Conservation (phyloP, 2,797 vertebrate genomes). For the Moxostoma hubbsi region DNA sequence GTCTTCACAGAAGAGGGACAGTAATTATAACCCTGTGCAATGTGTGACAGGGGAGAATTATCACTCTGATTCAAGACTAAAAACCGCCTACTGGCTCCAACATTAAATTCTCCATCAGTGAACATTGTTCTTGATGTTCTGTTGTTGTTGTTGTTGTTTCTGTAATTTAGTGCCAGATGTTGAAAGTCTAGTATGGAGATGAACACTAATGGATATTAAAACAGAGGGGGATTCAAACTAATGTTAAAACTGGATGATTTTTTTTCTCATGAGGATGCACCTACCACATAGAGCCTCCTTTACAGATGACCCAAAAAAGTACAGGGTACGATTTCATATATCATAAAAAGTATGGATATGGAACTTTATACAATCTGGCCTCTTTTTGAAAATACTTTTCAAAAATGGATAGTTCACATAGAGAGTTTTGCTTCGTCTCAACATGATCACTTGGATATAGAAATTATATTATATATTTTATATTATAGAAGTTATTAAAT, state of each 20-base stretch:
- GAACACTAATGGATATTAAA: slow-evolving; percentile 44
- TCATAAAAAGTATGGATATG: slow-evolving; percentile 59
- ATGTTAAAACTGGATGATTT: slow-evolving; percentile 41
- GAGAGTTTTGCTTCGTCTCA: neutral
- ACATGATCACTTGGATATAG: too few relatives aligned
- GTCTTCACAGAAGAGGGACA: slow-evolving; percentile 47
- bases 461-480: too few relatives aligned
- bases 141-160: slow-evolving; percentile 2
- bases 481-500: too few relatives aligned
- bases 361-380: slow-evolving; percentile 55
- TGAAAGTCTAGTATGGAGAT: slow-evolving; percentile 47
- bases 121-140: slow-evolving; percentile 30
- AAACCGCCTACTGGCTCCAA: slow-evolving; percentile 40
- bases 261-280: slow-evolving; percentile 40
- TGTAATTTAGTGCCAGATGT: slow-evolving; percentile 53
- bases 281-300: slow-evolving; percentile 55
- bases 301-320: slow-evolving; percentile 59
- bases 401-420: neutral
- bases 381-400: neutral
- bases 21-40: slow-evolving; percentile 48
- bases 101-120: slow-evolving; percentile 51
- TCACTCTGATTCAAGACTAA: slow-evolving; percentile 53
- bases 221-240: slow-evolving; percentile 38
- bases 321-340: slow-evolving; percentile 55
- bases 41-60: slow-evolving; percentile 49